Evolutionary conservation across 2,888 invertebrate genomes (phyloP).

Genomic region (Drosophila gaucha): DNA sequence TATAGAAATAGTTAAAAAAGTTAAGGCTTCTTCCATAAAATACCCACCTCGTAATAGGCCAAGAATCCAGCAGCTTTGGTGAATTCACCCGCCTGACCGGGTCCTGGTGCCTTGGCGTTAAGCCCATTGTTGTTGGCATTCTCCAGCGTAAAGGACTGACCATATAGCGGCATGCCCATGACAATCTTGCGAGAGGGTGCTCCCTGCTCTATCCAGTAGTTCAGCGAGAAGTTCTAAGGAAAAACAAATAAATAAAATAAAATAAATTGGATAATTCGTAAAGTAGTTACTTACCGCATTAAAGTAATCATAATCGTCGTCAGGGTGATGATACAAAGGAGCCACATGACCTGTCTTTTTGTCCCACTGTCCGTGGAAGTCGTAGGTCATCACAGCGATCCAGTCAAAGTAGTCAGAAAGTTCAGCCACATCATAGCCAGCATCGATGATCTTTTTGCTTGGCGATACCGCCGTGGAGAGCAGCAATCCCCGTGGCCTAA

Average conservation of each 20-base stretch:
- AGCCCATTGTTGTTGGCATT: conserved; percentile 88
- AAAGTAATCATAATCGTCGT: conserved; percentile 92
- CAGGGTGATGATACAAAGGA: conserved; percentile 92
- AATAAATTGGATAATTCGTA: conserved; percentile 86
- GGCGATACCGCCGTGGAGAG: conserved; percentile 95
- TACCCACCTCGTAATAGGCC: conserved; percentile 92
- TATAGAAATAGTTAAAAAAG: not conserved
- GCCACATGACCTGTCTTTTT: conserved; percentile 96
- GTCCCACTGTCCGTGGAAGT: conserved; percentile 96
- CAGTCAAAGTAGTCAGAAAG: conserved; percentile 92
- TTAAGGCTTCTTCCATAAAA: not conserved
- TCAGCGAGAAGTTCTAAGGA: conserved; percentile 91
- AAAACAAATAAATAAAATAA: not conserved
- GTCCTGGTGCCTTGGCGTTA: conserved; percentile 91
- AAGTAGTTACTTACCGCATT: conserved; percentile 88
- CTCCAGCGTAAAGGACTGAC: conserved; percentile 91
- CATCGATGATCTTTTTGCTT: conserved; percentile 94
- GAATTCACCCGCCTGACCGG: conserved; percentile 93
- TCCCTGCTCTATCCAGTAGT: conserved; percentile 95
- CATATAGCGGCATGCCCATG: conserved; percentile 95
- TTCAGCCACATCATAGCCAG: conserved; percentile 92
- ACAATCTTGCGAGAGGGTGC: conserved; percentile 92
- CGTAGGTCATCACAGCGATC: conserved; percentile 97
- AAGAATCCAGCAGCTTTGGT: conserved; percentile 94
- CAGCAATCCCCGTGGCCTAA: conserved; percentile 89